A percentile compares a stretch with the other conserved stretches of the same genome.
phyloP scores from a whole-genome alignment of 1,140 invertebrate genomes.

The Schmidtea mediterranea region DNA sequence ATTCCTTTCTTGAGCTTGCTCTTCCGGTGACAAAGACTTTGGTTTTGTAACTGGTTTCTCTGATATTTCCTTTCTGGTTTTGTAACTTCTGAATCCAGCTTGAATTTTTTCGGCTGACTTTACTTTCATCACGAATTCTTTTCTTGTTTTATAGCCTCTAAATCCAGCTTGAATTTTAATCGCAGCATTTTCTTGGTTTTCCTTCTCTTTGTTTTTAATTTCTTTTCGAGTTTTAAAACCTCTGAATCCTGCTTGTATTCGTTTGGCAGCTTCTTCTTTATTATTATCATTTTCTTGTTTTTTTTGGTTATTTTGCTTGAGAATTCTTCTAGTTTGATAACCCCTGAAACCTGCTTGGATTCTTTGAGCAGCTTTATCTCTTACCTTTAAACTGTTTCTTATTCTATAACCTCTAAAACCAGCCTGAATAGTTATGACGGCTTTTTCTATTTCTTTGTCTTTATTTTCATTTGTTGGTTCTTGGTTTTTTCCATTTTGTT shows the following conservation, averaged over 20 bases:
- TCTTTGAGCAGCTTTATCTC: neutral
- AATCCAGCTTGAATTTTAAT: slow-evolving; percentile 72
- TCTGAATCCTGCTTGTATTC: neutral
- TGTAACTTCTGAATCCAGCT: slow-evolving; percentile 61
- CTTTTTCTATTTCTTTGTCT: neutral
- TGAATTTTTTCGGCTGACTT: slow-evolving; percentile 60
- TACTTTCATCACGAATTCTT: slow-evolving; percentile 34
- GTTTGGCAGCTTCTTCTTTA: neutral
- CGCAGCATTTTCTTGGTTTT: slow-evolving; percentile 40
- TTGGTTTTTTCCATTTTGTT: neutral
- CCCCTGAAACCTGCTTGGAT: neutral
- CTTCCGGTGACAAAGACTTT: neutral
- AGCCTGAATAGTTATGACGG: neutral
- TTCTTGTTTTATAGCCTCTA: slow-evolving; percentile 57
- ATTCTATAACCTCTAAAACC: no score
- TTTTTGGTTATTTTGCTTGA: neutral
- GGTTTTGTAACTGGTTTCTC: slow-evolving; percentile 3
- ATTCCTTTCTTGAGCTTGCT: slow-evolving; percentile 15
- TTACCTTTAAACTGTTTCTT: neutral
- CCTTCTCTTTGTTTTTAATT: no score
- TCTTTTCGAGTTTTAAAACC: neutral
- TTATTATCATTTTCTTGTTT: neutral
- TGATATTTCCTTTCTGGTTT: slow-evolving; percentile 45
- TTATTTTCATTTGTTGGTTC: neutral
- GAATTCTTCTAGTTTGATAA: neutral